These are phyloP conservation scores for Siniperca scherzeri DNA, from an alignment of 2,797 vertebrate species.

Conservation along the genomic window DNA sequence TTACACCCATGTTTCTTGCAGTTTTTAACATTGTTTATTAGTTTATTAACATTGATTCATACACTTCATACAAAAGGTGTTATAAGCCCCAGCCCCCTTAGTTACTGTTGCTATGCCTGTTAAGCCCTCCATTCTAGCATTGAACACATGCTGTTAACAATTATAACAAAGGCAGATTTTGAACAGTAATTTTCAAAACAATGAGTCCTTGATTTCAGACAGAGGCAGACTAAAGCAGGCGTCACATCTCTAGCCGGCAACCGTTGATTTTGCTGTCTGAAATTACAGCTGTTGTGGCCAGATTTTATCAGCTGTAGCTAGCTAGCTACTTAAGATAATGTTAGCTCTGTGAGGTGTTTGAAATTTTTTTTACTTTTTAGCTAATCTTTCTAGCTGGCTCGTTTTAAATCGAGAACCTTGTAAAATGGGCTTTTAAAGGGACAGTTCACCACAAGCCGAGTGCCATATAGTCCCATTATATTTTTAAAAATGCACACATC, in stretches of 20 bases:
- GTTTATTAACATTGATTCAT: not conserved
- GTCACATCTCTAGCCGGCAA: too few relatives aligned
- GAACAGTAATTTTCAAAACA: not conserved
- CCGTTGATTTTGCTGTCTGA: too few relatives aligned
- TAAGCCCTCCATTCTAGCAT: not conserved
- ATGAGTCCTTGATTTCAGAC: not conserved
- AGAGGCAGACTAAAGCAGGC: too few relatives aligned
- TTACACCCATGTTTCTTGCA: not conserved
- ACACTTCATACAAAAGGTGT: not conserved
- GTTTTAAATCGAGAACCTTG: not conserved
- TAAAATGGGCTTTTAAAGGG: not conserved
- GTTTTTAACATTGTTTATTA: not conserved
- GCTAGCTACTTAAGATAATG: not conserved
- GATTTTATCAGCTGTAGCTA: too few relatives aligned
- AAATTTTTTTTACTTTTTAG: not conserved
- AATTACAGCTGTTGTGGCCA: too few relatives aligned
- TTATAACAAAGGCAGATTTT: slow-evolving; percentile 8
- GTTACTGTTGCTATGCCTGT: slow-evolving; percentile 12
- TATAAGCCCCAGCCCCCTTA: not conserved
- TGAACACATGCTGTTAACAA: not conserved
- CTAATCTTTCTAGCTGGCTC: not conserved
- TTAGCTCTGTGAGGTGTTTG: not conserved
- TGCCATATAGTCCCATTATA: too few relatives aligned
- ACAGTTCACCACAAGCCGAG: too few relatives aligned
- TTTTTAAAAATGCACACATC: too few relatives aligned